phyloP scores from a whole-genome alignment of 2,888 invertebrate genomes.

The Drosophila parthenogenetica region DNA sequence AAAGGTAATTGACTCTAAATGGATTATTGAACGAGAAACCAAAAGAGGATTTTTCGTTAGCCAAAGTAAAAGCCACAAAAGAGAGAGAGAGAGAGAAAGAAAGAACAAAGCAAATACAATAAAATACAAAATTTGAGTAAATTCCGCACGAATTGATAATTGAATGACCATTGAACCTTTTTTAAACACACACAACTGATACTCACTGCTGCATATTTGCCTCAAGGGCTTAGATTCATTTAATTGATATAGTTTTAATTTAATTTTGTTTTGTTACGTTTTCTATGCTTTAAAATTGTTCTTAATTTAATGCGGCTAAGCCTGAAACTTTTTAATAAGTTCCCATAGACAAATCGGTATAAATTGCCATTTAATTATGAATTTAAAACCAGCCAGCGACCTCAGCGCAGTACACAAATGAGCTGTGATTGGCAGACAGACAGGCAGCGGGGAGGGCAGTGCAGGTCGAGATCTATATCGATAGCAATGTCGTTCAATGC shows the following conservation, averaged over 20 bases:
- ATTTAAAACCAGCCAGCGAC: constrained; percentile 43
- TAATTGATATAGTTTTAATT: not conserved
- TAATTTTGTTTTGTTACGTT: not conserved
- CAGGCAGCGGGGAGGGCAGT: not conserved
- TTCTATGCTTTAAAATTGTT: not conserved
- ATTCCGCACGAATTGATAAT: constrained; percentile 3
- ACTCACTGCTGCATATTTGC: not conserved
- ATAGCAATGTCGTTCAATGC: constrained; percentile 51
- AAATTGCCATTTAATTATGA: constrained; percentile 41
- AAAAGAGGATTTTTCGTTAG: constrained; percentile 8
- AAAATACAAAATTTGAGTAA: not conserved
- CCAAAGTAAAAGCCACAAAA: not conserved
- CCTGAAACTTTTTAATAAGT: not conserved
- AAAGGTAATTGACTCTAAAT: constrained; percentile 35
- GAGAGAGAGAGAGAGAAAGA: not conserved
- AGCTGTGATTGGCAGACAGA: constrained; percentile 24
- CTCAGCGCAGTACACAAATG: constrained; percentile 8
- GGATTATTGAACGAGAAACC: constrained; percentile 12
- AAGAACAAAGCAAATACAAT: not conserved
- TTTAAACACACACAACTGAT: not conserved
- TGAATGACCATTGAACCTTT: not conserved
- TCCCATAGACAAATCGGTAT: constrained; percentile 21
- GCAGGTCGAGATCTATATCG: not conserved
- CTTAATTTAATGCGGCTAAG: not conserved
- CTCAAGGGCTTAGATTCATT: not conserved